Evolutionary conservation across 2,113 vertebrate species (phyloP).

Genomic region (Ariopsis seemanni): DNA sequence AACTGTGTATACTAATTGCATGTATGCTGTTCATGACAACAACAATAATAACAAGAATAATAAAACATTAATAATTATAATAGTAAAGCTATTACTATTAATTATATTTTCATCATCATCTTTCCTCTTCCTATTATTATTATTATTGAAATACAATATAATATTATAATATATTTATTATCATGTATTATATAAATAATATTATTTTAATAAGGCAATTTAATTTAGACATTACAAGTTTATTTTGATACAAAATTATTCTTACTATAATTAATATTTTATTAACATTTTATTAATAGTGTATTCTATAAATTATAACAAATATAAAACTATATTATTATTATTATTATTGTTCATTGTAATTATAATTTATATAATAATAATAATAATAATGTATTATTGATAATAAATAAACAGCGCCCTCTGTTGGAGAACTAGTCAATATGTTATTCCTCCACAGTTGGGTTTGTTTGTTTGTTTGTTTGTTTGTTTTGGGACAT

Average conservation of each 20-base stretch:
- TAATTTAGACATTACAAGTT: too few relatives aligned
- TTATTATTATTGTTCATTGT: too few relatives aligned
- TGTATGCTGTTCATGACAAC: background rate
- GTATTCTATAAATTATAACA: too few relatives aligned
- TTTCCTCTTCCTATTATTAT: too few relatives aligned
- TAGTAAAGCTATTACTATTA: background rate
- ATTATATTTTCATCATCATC: background rate
- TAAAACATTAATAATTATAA: background rate
- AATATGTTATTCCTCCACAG: background rate
- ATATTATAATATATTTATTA: background rate
- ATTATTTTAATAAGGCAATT: background rate
- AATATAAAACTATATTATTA: too few relatives aligned
- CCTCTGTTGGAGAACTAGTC: slow-evolving; percentile 16
- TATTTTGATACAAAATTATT: too few relatives aligned
- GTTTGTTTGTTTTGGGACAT: background rate
- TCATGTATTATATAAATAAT: background rate
- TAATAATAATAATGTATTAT: too few relatives aligned
- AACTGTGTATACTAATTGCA: background rate
- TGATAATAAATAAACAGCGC: slow-evolving; percentile 6
- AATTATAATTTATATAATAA: too few relatives aligned
- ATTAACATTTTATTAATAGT: too few relatives aligned
- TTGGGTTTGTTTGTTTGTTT: background rate
- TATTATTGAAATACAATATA: background rate
- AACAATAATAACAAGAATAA: background rate
- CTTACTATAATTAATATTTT: too few relatives aligned